These are phyloP conservation scores for Australoheros facetus DNA, from an alignment of 2,797 vertebrate species.

Conservation along the genomic window DNA sequence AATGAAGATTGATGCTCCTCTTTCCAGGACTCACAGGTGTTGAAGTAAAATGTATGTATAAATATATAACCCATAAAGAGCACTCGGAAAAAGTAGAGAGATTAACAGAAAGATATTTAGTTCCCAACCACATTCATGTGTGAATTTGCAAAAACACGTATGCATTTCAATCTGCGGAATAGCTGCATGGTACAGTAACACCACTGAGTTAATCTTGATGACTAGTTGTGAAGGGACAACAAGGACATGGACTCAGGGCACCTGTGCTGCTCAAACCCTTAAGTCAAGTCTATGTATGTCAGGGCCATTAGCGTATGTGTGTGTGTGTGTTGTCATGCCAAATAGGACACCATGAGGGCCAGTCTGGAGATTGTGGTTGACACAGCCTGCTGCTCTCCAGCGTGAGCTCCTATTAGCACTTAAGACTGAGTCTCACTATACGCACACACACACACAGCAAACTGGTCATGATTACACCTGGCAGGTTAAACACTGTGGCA, in stretches of 20 bases:
- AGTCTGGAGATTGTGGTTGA: conserved; percentile 77
- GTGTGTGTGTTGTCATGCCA: conserved; percentile 63
- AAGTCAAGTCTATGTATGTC: conserved; percentile 62
- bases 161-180: conserved; percentile 12
- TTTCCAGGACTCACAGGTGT: conserved; percentile 76
- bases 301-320: conserved; percentile 38
- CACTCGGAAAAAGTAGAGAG: neutral
- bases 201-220: conserved; percentile 54
- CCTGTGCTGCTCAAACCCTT: conserved; percentile 45
- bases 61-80: conserved; percentile 76
- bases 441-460: conserved; percentile 33
- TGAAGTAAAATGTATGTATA: conserved; percentile 68
- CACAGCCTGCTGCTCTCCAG: conserved; percentile 76
- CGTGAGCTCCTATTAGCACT: conserved; percentile 74
- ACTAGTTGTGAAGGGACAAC: conserved; percentile 60
- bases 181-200: conserved; percentile 41
- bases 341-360: conserved; percentile 80
- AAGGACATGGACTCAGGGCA: conserved; percentile 58
- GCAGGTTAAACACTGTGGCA: conserved; percentile 54
- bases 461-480: conserved; percentile 55
- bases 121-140: conserved; percentile 21
- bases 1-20: conserved; percentile 82
- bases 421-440: conserved; percentile 48
- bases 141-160: conserved; percentile 11
- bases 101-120: conserved; percentile 32